Evolutionary conservation across 2,888 invertebrate genomes (phyloP).

Genomic region (Ashinkailepas kermadecensis): DNA sequence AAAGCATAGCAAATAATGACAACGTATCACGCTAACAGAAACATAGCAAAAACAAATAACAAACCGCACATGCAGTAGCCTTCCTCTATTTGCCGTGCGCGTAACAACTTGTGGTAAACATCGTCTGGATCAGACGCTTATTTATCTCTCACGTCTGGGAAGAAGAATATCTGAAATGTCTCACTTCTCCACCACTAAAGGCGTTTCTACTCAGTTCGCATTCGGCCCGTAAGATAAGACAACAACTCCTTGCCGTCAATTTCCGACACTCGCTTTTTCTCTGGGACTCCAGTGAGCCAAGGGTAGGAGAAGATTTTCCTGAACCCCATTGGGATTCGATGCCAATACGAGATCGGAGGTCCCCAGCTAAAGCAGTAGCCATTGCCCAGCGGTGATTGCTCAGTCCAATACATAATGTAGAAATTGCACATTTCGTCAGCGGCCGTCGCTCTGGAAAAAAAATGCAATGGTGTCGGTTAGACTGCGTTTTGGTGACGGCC

Average conservation of each 20-base stretch:
- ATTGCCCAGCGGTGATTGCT: slow-evolving; percentile 50
- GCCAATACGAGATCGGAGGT: slow-evolving; percentile 80
- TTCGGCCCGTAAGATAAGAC: neutral
- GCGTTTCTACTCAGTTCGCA: neutral
- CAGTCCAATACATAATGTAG: slow-evolving; percentile 86
- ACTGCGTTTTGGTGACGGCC: neutral
- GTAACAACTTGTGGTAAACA: too few relatives aligned
- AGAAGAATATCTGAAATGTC: too few relatives aligned
- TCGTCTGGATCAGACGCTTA: too few relatives aligned
- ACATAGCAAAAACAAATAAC: too few relatives aligned
- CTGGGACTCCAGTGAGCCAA: neutral
- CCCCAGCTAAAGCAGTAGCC: slow-evolving; percentile 78
- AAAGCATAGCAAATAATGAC: too few relatives aligned
- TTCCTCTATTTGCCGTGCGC: too few relatives aligned
- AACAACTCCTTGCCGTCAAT: neutral
- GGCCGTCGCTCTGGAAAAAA: slow-evolving; percentile 58
- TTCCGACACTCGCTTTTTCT: neutral
- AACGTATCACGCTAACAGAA: too few relatives aligned
- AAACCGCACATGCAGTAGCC: too few relatives aligned
- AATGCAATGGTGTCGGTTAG: neutral
- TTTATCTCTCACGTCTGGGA: too few relatives aligned
- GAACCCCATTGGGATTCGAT: slow-evolving; percentile 51
- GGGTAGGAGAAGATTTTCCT: slow-evolving; percentile 16
- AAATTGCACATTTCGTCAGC: slow-evolving; percentile 93
- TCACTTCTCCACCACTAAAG: too few relatives aligned